A percentile compares a stretch with the other conserved stretches of the same genome.
phyloP scores from a whole-genome alignment of 2,113 vertebrate species.

The Coptodon rendalli region DNA sequence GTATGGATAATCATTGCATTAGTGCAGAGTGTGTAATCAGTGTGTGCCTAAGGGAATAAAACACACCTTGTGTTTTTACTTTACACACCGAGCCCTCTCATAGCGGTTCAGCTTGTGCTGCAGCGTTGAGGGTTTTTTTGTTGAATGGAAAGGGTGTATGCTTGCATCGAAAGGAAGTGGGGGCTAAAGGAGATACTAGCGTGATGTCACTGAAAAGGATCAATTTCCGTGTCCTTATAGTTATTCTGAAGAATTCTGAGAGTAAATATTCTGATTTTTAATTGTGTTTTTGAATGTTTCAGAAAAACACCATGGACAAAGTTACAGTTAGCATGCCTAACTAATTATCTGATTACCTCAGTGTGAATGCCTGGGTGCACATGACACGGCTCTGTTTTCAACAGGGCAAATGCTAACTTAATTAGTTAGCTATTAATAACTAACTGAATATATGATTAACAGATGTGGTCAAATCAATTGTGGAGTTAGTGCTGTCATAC shows the following conservation, averaged over 20 bases:
- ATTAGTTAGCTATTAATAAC: neutral
- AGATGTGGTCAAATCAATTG: neutral
- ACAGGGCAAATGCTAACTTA: neutral
- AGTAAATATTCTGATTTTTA: neutral
- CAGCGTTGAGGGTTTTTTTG: neutral
- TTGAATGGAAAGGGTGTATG: neutral
- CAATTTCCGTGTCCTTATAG: neutral
- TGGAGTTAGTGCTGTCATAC: neutral
- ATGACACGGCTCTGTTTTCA: neutral
- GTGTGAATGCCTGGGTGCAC: neutral
- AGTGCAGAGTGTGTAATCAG: slow-evolving; percentile 52
- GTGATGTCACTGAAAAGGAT: neutral
- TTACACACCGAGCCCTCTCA: neutral
- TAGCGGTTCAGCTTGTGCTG: neutral
- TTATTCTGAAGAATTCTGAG: neutral
- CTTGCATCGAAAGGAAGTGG: slow-evolving; percentile 9
- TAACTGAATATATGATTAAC: neutral
- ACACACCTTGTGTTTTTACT: slow-evolving; percentile 46
- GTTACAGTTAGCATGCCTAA: neutral
- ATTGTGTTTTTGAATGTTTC: neutral
- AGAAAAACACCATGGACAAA: neutral
- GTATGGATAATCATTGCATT: slow-evolving; percentile 54
- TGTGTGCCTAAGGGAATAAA: slow-evolving; percentile 18
- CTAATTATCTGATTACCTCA: neutral
- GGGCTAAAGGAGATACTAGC: neutral